Evolutionary conservation across 2,113 vertebrate genomes (phyloP), one percentile per base, ranked within the genome.

Genomic region (Passer domesticus): DNA sequence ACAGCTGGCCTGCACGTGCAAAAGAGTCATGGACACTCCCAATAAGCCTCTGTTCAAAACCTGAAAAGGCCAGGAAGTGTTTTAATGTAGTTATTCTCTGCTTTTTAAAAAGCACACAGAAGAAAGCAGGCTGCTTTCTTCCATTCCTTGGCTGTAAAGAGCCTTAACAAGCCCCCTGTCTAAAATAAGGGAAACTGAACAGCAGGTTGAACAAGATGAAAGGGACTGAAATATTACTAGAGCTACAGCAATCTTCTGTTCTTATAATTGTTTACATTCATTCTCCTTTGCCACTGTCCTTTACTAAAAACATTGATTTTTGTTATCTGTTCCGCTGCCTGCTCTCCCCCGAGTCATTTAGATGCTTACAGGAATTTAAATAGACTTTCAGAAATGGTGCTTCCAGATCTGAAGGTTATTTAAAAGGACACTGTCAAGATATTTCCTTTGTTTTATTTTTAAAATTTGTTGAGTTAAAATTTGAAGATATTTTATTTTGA

Each of bases 351-450:
- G 2, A 4, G 47, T 55, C 4, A 1, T 63, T 77, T 63, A 83
- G 67, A 85, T 70, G 31, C 77, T 67, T 80, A 66, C 24, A 90
- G 78, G 53, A 94, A 91, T 94, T 95, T 83, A 83, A 96, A 92
- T 9, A 62, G 74, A 43, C 43, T 82, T 87, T 73, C 39, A 69
- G 74, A 91, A 89, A 76, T 39, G 28, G 23, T 0, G 2, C 8
- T n/a, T 24, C 70, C 77, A 6, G 13, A 64, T 79, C 55, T 79
- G 59, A 87, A 87, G 67, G 81, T 50, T 87, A 31, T 55, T 92
- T 82, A 25, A 89, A 92, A 92, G 31, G 49, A 78, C 11, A 21
- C 15, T 60, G 52, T 47, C 35, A 60, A 56, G 41, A 44, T 5
- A 37, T 67, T 94, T 63, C 47, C 55, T 83, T 47, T 10, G 9